A percentile compares a stretch with the other conserved stretches of the same genome.
Conservation (phyloP, 2,888 invertebrate species). For the Eugnorisma glareosa region DNA sequence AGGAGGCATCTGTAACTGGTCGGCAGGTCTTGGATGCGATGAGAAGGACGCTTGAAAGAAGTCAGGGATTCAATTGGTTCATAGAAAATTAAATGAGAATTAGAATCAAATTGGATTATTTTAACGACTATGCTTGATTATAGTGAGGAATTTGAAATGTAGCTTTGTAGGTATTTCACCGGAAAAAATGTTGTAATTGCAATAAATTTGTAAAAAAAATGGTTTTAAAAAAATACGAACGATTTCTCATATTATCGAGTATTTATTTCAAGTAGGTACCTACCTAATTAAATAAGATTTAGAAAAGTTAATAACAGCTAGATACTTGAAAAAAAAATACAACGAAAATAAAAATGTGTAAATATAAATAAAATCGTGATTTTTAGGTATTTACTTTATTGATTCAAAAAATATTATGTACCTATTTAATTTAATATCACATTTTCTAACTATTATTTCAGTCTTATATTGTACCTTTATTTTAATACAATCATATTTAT, state of each 20-base stretch:
- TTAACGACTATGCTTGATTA: not conserved
- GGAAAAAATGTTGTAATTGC: not conserved
- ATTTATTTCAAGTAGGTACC: slow-evolving; percentile 20
- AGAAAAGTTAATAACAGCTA: not conserved
- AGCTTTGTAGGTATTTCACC: not conserved
- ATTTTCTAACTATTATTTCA: slow-evolving; percentile 33
- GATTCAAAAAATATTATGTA: slow-evolving; percentile 20
- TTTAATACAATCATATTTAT: slow-evolving; percentile 48
- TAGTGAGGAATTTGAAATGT: slow-evolving; percentile 3
- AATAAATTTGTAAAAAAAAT: not conserved
- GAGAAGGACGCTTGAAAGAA: slow-evolving; percentile 84
- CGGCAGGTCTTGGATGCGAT: slow-evolving; percentile 94
- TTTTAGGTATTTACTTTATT: slow-evolving; percentile 12
- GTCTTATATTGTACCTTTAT: slow-evolving; percentile 37
- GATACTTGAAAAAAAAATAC: slow-evolving; percentile 30
- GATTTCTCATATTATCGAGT: not conserved
- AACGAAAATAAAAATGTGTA: slow-evolving; percentile 31
- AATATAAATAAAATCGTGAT: slow-evolving; percentile 56
- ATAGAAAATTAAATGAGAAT: slow-evolving; percentile 27
- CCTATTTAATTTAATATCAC: slow-evolving; percentile 32
- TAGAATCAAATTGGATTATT: slow-evolving; percentile 36
- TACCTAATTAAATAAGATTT: slow-evolving; percentile 6
- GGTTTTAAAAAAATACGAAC: not conserved
- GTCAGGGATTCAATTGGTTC: not conserved
- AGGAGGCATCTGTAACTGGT: slow-evolving; percentile 97